Evolutionary conservation across 2,888 invertebrate species (phyloP), one percentile per base, ranked within the genome.

Genomic region (Serrognathus titanus): DNA sequence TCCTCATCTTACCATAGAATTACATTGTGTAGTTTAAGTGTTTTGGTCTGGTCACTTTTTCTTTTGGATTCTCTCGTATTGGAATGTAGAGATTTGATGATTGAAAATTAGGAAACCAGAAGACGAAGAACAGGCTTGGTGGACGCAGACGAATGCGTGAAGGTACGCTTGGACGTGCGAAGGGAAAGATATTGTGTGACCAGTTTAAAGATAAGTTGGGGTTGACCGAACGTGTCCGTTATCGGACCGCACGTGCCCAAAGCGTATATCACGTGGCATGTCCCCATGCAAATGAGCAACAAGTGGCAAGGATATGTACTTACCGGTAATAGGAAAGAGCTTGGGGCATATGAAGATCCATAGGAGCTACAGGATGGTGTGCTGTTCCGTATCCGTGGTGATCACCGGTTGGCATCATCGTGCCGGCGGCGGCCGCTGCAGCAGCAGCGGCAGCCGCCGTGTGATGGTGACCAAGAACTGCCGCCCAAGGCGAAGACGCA

Each of bases 311-410:
- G 12, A 10, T 36, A 47, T 24, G 52, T 37, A 80, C 85, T 82
- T 74, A 93, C 92, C 92, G 88, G 81, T 94, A 94, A 80, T 93
- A 94, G 58, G 92, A 91, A 78, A 93, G 93, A 69, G 90, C 92
- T 77, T 93, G 94, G 50, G 93, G 90, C 77, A 94, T 92, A 79
- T 94, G 94, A 69, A 94, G 84, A 78, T 94, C 94, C 92, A 94
- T 93, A 51, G 93, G 92, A 62, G 79, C 78, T 60, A 75, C 71
- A 39, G 75, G 77, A 62, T 78, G 78, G 75, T 83, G 79, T 73
- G 80, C 77, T 75, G 85, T 81, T 61, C 83, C 82, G 80, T 85
- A 85, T 70, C 81, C 85, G 63, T 73, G 73, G 64, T 76, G 75
- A 58, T 76, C 76, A 57, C 74, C 75, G 71, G 81, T 81, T 68